Evolutionary conservation across 2,888 invertebrate species (phyloP).

Genomic region (Agelastica alni): DNA sequence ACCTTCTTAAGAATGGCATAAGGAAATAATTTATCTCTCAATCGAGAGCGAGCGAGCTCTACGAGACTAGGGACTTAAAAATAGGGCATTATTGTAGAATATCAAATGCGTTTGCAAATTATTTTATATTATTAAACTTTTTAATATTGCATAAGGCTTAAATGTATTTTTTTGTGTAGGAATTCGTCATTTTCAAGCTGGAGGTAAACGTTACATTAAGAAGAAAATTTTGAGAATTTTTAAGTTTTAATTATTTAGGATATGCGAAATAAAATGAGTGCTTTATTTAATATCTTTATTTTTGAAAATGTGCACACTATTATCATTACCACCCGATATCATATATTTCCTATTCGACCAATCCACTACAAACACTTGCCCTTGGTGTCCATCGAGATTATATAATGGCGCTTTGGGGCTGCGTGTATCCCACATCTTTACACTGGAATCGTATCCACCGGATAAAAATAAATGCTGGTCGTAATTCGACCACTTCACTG

Average conservation of each 20-base stretch:
- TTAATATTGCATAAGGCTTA: too few relatives aligned
- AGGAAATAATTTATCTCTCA: too few relatives aligned
- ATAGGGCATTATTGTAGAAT: too few relatives aligned
- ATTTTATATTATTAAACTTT: too few relatives aligned
- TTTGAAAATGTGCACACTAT: slow-evolving; percentile 87
- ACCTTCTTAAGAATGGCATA: too few relatives aligned
- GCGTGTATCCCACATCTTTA: slow-evolving; percentile 95
- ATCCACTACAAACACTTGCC: slow-evolving; percentile 90
- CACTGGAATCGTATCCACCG: slow-evolving; percentile 86
- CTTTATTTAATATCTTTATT: slow-evolving; percentile 44
- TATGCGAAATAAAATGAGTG: slow-evolving; percentile 9
- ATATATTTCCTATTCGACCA: slow-evolving; percentile 89
- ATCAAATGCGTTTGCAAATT: too few relatives aligned
- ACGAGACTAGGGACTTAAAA: too few relatives aligned
- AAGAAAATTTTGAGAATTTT: background rate
- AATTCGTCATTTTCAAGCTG: slow-evolving; percentile 55
- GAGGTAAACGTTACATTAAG: slow-evolving; percentile 44
- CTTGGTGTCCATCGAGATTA: slow-evolving; percentile 91
- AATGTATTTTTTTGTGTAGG: too few relatives aligned
- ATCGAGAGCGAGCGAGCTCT: too few relatives aligned
- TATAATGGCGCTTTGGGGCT: slow-evolving; percentile 91
- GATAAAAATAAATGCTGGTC: slow-evolving; percentile 87
- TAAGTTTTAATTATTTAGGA: background rate
- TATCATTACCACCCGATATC: slow-evolving; percentile 92
- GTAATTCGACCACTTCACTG: slow-evolving; percentile 85